Base-by-base conservation (phyloP, 2,888 invertebrate genomes). In the Punctoribates punctum region DNA sequence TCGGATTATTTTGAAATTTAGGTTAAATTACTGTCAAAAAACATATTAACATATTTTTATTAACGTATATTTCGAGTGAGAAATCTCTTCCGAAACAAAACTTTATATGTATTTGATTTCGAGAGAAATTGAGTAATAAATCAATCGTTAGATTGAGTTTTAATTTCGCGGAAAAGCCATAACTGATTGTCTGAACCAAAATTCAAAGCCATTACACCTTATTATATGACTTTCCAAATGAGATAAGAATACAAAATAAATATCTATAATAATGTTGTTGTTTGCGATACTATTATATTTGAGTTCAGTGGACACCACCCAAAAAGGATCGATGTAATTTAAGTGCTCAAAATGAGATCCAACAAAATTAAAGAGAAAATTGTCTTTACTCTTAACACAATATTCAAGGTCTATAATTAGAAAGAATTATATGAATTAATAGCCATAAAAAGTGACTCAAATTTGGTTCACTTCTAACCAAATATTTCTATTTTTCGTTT, bases 221-320 rank as follows among this genome's bases (percentile, higher is more conserved):
- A 57, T 57, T 57, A 57, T 20, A 54, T 57, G 17, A 13, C 23
- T 23, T 57, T 23, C n/a, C 1, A 25, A 57, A 57, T 23, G 23
- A 25, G 23, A 20, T 57, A 25, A 23, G n/a, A 20, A 8, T 13
- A 57, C 11, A 57, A 57, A 23, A 25, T 23, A 23, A 57, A 25
- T 51, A 20, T 13, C n/a, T 23, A 57, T n/a, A 54, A 25, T 57
- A 23, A 8, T 57, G 6, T 25, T 57, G 25, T 51, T 51, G 51
- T 51, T 17, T 51, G 25, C 25, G 13, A 23, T 13, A 13, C 8
- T 20, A 23, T 57, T 13, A 23, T 57, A 57, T 57, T 57, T 23
- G 57, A 25, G 57, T 57, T 57, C 57, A 57, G 23, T 23, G 57
- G 57, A 57, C 57, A 57, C n/a, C 57, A 57, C 57, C 57, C 57